Evolutionary conservation across 2,797 vertebrate genomes (phyloP).

Genomic region (Helicolenus hilgendorfi): DNA sequence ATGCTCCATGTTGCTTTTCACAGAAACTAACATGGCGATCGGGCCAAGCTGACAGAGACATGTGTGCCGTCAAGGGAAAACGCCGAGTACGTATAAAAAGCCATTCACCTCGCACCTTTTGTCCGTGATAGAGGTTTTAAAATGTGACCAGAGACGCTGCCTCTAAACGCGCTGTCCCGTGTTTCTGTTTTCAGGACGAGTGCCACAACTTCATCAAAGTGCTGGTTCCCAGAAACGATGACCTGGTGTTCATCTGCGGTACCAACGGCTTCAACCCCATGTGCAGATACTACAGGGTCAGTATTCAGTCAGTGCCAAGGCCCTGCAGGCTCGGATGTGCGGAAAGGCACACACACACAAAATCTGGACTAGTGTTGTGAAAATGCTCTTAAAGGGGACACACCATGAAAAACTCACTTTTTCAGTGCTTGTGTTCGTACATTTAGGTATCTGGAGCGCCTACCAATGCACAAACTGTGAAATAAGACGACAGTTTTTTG

Average conservation of each 20-base stretch:
- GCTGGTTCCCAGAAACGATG: slow-evolving; percentile 97
- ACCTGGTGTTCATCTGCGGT: slow-evolving; percentile 98
- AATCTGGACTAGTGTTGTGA: background rate
- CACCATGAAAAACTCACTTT: too few species aligned
- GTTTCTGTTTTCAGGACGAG: slow-evolving; percentile 92
- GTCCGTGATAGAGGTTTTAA: background rate
- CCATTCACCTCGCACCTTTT: background rate
- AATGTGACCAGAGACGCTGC: background rate
- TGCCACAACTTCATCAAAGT: slow-evolving; percentile 99
- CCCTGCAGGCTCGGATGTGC: background rate
- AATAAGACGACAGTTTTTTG: too few species aligned
- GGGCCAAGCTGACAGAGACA: slow-evolving; percentile 95
- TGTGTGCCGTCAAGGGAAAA: slow-evolving; percentile 99
- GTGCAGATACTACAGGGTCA: slow-evolving; percentile 98
- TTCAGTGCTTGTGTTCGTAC: background rate
- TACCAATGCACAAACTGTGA: too few species aligned
- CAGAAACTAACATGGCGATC: slow-evolving; percentile 99
- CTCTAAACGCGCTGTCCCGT: background rate
- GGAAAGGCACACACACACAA: background rate
- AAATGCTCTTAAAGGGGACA: background rate
- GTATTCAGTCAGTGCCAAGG: slow-evolving; percentile 49
- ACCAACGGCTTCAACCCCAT: slow-evolving; percentile 99
- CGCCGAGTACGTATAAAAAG: slow-evolving; percentile 93
- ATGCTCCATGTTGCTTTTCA: slow-evolving; percentile 44
- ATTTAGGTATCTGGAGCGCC: background rate